Conservation (phyloP, 30 jellyfish, hydroid and myxozoan genomes). For the Catostylus mosaicus region DNA sequence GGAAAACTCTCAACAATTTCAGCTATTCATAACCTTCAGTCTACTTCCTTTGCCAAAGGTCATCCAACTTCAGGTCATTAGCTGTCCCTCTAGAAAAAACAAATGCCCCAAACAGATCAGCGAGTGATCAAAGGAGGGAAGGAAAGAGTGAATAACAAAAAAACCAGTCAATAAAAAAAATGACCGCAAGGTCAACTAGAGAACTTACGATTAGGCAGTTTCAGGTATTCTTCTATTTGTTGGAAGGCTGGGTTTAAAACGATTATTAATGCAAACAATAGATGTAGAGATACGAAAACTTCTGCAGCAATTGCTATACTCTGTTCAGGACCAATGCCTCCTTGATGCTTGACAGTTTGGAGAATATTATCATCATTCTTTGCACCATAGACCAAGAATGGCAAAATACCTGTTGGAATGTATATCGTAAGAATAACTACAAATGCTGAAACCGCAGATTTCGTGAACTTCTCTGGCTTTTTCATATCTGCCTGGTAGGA, state of each 20-base stretch:
- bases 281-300: slow-evolving; percentile 79
- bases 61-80: too few species aligned
- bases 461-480: slow-evolving; percentile 72
- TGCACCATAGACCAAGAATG: slow-evolving; percentile 85
- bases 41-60: too few species aligned
- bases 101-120: too few species aligned
- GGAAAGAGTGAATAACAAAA: too few species aligned
- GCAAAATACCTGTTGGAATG: slow-evolving; percentile 75
- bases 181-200: background rate
- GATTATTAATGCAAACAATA: slow-evolving; percentile 79
- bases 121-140: too few species aligned
- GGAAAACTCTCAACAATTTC: too few species aligned
- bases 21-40: too few species aligned
- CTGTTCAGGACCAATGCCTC: slow-evolving; percentile 62
- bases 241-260: slow-evolving; percentile 84
- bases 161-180: too few species aligned
- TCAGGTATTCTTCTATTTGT: slow-evolving; percentile 85
- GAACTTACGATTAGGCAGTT: slow-evolving; percentile 80
- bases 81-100: too few species aligned
- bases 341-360: slow-evolving; percentile 46
- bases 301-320: slow-evolving; percentile 68
- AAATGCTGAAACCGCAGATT: slow-evolving; percentile 74
- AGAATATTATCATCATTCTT: slow-evolving; percentile 55
- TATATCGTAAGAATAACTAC: slow-evolving; percentile 68
- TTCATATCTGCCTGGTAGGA: slow-evolving; percentile 96